Evolutionary conservation across 2,888 invertebrate species (phyloP).

Genomic region (Horisme vitalbata): DNA sequence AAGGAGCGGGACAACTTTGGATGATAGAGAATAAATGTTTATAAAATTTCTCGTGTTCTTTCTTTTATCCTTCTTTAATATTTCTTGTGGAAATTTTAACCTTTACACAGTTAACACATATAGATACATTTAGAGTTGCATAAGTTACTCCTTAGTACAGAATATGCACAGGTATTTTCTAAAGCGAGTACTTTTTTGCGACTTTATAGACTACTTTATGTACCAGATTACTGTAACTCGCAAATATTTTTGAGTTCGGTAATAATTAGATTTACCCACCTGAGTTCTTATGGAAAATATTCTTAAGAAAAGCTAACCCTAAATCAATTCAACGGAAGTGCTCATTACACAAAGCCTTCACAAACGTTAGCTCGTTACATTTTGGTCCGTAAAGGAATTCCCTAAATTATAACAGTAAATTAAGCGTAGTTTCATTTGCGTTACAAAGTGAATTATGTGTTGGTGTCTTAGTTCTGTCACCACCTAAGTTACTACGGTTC

Average conservation of each 20-base stretch:
- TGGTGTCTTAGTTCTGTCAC: slow-evolving; percentile 83
- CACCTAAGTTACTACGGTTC: slow-evolving; percentile 82
- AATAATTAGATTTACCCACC: too few species aligned
- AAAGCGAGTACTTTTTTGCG: too few species aligned
- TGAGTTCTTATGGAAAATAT: background rate
- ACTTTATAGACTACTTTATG: too few species aligned
- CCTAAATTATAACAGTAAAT: slow-evolving; percentile 81
- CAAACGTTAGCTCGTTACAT: slow-evolving; percentile 28
- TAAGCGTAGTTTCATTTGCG: slow-evolving; percentile 81
- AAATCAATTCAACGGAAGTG: slow-evolving; percentile 14
- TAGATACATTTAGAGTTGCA: too few species aligned
- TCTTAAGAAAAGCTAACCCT: background rate
- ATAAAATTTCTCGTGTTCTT: slow-evolving; percentile 5
- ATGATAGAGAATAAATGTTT: slow-evolving; percentile 32
- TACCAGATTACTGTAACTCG: too few species aligned
- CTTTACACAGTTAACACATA: too few species aligned
- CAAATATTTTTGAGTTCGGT: too few species aligned
- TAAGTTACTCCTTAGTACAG: too few species aligned
- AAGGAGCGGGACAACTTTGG: slow-evolving; percentile 45
- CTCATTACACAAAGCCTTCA: slow-evolving; percentile 19
- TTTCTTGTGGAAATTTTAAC: too few species aligned
- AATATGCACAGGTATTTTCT: too few species aligned
- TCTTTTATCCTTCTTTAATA: background rate
- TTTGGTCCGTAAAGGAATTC: slow-evolving; percentile 73
- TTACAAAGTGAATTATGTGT: slow-evolving; percentile 81